These are phyloP conservation scores for Dunckerocampus dactyliophorus DNA, from an alignment of 2,113 vertebrate species.

Conservation along the genomic window DNA sequence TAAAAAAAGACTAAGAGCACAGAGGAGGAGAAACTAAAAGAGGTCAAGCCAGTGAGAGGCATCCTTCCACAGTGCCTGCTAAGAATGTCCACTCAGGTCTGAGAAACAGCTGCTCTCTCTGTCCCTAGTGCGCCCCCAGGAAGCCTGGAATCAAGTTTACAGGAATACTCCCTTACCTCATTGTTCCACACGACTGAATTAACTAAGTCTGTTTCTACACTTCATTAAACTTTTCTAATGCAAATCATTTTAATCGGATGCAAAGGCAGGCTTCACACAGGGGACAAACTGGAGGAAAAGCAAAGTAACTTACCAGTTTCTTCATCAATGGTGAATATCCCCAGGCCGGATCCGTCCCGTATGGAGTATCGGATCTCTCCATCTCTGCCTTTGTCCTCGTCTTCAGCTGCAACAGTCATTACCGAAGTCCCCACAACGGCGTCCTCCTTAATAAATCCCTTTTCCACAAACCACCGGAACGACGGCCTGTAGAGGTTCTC, in stretches of 20 bases:
- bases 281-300: conserved; percentile 10
- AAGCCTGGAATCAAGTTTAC: conserved; percentile 49
- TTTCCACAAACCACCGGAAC: conserved; percentile 87
- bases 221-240: conserved; percentile 16
- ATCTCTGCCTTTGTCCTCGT: conserved; percentile 86
- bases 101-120: conserved; percentile 65
- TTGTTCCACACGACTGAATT: conserved; percentile 24
- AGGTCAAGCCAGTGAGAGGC: conserved; percentile 33
- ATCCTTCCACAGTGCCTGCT: conserved; percentile 47
- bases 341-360: conserved; percentile 90
- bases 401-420: conserved; percentile 85
- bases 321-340: conserved; percentile 90
- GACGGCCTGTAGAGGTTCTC: conserved; percentile 87
- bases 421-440: conserved; percentile 81
- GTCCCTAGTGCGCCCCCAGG: conserved; percentile 39
- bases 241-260: conserved; percentile 27
- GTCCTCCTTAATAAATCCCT: conserved; percentile 88
- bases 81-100: conserved; percentile 64
- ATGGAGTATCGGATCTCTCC: conserved; percentile 92
- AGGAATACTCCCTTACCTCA: conserved; percentile 33
- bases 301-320: conserved; percentile 83
- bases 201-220: conserved; percentile 1
- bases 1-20: conserved; percentile 4
- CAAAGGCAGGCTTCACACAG: conserved; percentile 14
- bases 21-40: neutral